Percentiles rank a stretch among this genome's conserved stretches.
Conservation (phyloP, 2,797 vertebrate species). For the Falco novaeseelandiae region DNA sequence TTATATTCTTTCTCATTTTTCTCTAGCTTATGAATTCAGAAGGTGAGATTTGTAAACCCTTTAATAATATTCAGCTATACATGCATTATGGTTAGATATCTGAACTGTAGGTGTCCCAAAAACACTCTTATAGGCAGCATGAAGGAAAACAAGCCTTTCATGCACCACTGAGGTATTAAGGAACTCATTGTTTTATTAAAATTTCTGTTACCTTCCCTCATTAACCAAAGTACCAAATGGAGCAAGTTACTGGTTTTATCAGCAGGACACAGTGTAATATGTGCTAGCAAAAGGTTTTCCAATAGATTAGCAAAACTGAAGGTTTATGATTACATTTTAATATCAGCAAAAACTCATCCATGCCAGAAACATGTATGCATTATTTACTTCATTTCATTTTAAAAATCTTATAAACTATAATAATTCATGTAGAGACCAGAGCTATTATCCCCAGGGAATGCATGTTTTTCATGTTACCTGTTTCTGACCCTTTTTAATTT, state of each 20-base stretch:
- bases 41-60: neutral
- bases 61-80: neutral
- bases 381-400: neutral
- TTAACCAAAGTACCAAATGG: neutral
- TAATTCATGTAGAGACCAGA: neutral
- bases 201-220: neutral
- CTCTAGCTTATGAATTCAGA: neutral
- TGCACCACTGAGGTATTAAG: neutral
- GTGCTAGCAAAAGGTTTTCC: neutral
- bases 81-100: neutral
- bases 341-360: neutral
- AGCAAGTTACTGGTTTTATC: neutral
- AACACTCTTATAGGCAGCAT: neutral
- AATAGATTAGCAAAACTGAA: neutral
- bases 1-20: neutral
- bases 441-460: neutral
- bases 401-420: neutral
- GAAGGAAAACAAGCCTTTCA: neutral
- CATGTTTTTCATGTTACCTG: neutral
- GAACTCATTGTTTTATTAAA: neutral
- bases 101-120: neutral
- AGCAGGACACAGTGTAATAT: neutral
- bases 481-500: neutral
- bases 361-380: neutral
- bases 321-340: neutral